Evolutionary conservation across 2,797 vertebrate species (phyloP), one percentile per base, ranked within the genome.

Genomic region (Acanthornis magna): DNA sequence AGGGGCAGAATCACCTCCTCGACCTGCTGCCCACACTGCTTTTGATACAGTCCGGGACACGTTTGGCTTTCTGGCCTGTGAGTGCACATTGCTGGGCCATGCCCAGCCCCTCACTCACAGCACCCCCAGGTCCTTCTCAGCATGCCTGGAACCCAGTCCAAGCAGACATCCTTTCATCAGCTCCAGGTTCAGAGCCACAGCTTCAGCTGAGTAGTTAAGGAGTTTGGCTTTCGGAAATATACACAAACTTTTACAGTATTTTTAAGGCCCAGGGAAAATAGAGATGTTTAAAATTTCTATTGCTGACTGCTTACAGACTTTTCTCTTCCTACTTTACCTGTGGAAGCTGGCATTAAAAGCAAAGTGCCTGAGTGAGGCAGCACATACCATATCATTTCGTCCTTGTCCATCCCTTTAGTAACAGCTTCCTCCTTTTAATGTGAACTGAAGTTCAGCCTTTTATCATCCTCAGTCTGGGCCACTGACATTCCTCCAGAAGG

Each of bases 151-250:
- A 88, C 22, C 7, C 45, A 53, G 16, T 30, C 67, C 4, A 63
- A 74, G 17, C 21, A 82, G 48, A 20, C 42, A 78, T 25, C 34
- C 18, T 84, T 84, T 36, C 63, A 72, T 47, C 60, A 89, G 27
- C 26, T 79, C 42, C 32, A 48, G 20, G 30, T 27, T 84, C 66
- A 91, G 54, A 84, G 25, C 7, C 32, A 30, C 30, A 73, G 54
- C 29, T 81, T 81, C 55, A 63, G 17, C 36, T 76, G 48, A 18
- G 40, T 91, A 67, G 85, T 68, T 73, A 76, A 91, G 71, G 20
- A 75, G 18, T 16, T 54, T 72, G 55, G 22, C 51, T 72, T 84
- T 71, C 74, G 45, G 10, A 63, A 81, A 82, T 21, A 62, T 9
- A 66, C 34, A 60, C 23, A 60, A 40, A 30, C 6, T 92, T 85